A percentile compares a stretch with the other conserved stretches of the same genome.
Conservation (phyloP, 1,140 invertebrate species). For the Papilio xuthus region DNA sequence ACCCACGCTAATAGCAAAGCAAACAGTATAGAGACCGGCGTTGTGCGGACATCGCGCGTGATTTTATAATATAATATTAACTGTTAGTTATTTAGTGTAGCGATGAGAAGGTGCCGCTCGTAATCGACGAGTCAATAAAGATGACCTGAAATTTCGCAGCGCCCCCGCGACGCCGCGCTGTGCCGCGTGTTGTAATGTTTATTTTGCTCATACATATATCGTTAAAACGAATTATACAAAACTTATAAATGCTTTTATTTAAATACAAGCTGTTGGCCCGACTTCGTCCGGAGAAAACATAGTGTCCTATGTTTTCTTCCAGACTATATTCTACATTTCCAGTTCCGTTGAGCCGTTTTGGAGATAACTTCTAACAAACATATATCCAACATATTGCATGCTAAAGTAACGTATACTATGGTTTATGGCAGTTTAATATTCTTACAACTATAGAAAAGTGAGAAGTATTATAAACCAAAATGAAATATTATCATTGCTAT, state of each 20-base stretch:
- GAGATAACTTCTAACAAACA: too few species aligned
- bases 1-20: slow-evolving; percentile 57
- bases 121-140: slow-evolving; percentile 63
- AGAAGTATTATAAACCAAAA: background rate
- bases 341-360: too few species aligned
- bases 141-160: slow-evolving; percentile 62
- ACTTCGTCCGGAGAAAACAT: too few species aligned
- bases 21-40: slow-evolving; percentile 63
- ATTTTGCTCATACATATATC: background rate
- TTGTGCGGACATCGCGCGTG: slow-evolving; percentile 64
- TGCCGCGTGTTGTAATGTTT: slow-evolving; percentile 43
- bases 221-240: background rate
- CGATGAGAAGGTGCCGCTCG: slow-evolving; percentile 59
- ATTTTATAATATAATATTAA: slow-evolving; percentile 79
- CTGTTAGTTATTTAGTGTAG: slow-evolving; percentile 64
- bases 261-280: too few species aligned
- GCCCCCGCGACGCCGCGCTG: slow-evolving; percentile 29
- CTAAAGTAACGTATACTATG: background rate
- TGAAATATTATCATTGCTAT: slow-evolving; percentile 3
- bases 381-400: background rate
- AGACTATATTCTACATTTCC: too few species aligned
- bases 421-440: background rate
- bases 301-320: too few species aligned
- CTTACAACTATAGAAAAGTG: background rate
- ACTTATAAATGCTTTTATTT: background rate